Evolutionary conservation across 2,797 vertebrate species (phyloP), one percentile per base, ranked within the genome.

Genomic region (Alcedo quadribrachys): DNA sequence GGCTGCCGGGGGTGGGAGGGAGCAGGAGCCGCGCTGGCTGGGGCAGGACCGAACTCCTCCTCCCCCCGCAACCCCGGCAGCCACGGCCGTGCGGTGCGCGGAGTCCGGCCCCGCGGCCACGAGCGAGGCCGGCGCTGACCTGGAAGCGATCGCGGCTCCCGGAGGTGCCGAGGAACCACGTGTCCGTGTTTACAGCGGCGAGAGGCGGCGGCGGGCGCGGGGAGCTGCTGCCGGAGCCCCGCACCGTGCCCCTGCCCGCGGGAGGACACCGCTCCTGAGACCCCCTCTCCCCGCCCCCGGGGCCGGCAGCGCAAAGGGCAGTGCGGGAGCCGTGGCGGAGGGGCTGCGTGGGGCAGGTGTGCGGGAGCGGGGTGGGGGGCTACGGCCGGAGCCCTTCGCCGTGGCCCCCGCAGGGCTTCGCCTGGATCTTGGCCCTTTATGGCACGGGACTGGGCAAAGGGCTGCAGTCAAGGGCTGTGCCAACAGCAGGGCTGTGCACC

Each of bases 81-180:
- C 50, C 6, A 4, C 5, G 0, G 7, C 35, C 4, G 2, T 0
- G 5, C 9, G 27, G 42, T 2, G 6, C 6, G 33, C n/a, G 3
- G 69, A 22, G 55, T 62, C 85, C 12, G 2, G 75, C 70, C 32
- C 66, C 7, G 80, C 2, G 40, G 86, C 77, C 58, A 9, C 28
- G 0, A 8, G 62, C 9, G 21, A 12, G 89, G 50, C 74, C 5
- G 5, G 63, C 70, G 24, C 85, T 91, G 90, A 94, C 95, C 93
- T 96, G 93, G 95, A 95, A 96, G 93, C 90, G 73, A 90, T 92
- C 50, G 57, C 66, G 82, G 61, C 20, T 90, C 60, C 92, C 92
- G 83, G 95, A 83, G 92, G 77, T 92, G 93, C 92, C 12, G 86
- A 45, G 90, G 58, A 80, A 88, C 90, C 95, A 90, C 95, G 94